Evolutionary conservation across 2,888 invertebrate genomes (phyloP), one percentile per base, ranked within the genome.

Genomic region (Ectemnius lituratus): DNA sequence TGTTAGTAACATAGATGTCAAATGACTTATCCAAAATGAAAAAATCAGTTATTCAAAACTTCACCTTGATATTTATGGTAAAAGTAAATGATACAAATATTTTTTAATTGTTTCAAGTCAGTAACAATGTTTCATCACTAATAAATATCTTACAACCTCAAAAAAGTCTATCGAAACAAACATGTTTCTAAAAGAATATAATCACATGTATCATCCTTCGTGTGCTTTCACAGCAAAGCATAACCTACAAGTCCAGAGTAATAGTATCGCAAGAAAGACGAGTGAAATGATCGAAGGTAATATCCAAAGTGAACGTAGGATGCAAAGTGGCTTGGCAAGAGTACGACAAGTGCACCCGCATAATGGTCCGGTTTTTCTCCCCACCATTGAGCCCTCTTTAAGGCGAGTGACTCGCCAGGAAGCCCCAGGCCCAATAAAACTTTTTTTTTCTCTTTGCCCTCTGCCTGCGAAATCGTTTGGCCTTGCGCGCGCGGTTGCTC

Each of bases 281-380:
- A 23, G 23, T 23, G 23, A 23, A 23, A 23, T 3, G 23, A 23
- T 23, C 16, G n/a, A 16, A 4, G 62, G 74, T 62, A 71, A 78
- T 69, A 57, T 72, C 72, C 73, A 78, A 62, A 79, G 77, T 62
- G 76, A 57, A 37, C 52, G 68, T 66, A 70, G 61, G 77, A 85
- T 85, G 82, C 85, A 84, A 83, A 83, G 83, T 75, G 78, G 64
- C 83, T 81, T 76, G 81, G 69, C 77, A 81, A 83, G 80, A 67
- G 76, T 65, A 81, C 81, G 84, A 84, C 83, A 85, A 84, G 84
- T 85, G 84, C 84, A 76, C 79, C 71, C 81, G 76, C 81, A 74
- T 81, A 84, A 80, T 83, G 79, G 78, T 72, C 78, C 76, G 77
- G 74, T 71, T 78, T 72, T 75, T 73, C 67, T 73, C 62, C 60